Evolutionary conservation across 2,797 vertebrate species (phyloP).

Genomic region (Gobio occitaniae): DNA sequence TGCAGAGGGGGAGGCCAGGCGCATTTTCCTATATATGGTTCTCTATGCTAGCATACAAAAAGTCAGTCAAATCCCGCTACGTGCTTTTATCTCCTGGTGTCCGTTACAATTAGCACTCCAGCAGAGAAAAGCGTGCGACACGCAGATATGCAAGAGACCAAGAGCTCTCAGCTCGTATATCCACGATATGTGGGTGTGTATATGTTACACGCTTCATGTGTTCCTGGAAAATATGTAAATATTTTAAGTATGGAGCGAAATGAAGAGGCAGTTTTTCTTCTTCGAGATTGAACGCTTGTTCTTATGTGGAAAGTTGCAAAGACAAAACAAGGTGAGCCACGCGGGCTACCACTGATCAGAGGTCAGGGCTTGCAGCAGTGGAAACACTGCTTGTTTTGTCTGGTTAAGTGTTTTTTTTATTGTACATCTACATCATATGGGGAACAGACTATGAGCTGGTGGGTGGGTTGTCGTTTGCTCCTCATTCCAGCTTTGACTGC

Average conservation of each 20-base stretch:
- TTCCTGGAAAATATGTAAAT: conserved; percentile 79
- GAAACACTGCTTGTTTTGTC: conserved; percentile 56
- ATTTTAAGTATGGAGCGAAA: conserved; percentile 73
- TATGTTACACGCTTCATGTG: conserved; percentile 63
- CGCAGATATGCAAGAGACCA: conserved; percentile 48
- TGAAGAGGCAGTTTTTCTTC: conserved; percentile 66
- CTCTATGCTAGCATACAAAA: conserved; percentile 37
- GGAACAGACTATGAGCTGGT: conserved; percentile 47
- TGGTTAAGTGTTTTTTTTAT: conserved; percentile 50
- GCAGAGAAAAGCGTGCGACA: conserved; percentile 33
- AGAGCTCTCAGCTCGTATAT: conserved; percentile 56
- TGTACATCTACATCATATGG: conserved; percentile 50
- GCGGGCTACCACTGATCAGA: conserved; percentile 25
- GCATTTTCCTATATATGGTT: conserved; percentile 61
- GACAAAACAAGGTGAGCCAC: conserved; percentile 51
- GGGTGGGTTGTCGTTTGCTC: conserved; percentile 39
- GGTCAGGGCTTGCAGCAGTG: conserved; percentile 45
- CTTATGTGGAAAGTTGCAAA: conserved; percentile 49
- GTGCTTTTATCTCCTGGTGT: conserved; percentile 41
- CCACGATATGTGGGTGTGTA: conserved; percentile 55
- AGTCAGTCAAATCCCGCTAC: conserved; percentile 30
- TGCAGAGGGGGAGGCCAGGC: conserved; percentile 39
- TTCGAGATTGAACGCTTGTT: conserved; percentile 52
- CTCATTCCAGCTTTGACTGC: conserved; percentile 40
- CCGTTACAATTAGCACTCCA: conserved; percentile 44